A percentile compares a stretch with the other conserved stretches of the same genome.
phyloP scores from a whole-genome alignment of 2,113 vertebrate species.

The Illadopsis cleaveri region DNA sequence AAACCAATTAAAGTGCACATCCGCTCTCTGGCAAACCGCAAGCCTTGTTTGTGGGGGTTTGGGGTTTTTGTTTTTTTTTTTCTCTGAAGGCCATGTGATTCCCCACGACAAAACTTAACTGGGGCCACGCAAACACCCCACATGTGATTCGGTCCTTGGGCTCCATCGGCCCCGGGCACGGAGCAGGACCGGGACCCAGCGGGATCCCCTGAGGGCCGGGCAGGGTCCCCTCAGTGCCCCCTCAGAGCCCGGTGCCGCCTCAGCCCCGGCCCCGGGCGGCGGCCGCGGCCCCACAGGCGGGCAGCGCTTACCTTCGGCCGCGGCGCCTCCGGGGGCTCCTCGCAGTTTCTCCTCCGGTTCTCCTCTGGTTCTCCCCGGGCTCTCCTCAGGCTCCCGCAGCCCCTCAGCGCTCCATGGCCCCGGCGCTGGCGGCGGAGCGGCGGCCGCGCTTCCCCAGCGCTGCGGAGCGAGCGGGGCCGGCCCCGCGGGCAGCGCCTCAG shows the following conservation, averaged over 20 bases:
- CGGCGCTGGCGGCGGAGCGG: neutral
- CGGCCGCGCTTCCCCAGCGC: neutral
- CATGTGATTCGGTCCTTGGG: neutral
- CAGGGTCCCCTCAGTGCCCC: neutral
- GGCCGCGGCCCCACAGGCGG: neutral
- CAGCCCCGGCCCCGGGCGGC: neutral
- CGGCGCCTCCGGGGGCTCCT: neutral
- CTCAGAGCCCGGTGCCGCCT: neutral
- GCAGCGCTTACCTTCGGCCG: neutral
- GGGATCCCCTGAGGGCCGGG: neutral
- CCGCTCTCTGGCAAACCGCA: neutral
- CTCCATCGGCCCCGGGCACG: fast-evolving
- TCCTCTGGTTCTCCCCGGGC: neutral
- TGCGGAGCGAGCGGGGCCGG: neutral
- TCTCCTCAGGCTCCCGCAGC: neutral
- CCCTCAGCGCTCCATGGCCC: neutral
- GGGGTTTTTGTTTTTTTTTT: neutral
- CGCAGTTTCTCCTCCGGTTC: neutral
- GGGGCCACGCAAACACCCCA: neutral
- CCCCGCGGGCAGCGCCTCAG: neutral
- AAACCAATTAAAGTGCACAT: fast-evolving
- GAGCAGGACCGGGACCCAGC: neutral
- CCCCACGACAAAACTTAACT: neutral
- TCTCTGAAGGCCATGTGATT: neutral
- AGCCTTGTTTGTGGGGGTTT: neutral